A percentile compares a stretch with the other conserved stretches of the same genome.
These are phyloP conservation scores for Acanthococcus lagerstroemiae DNA, from an alignment of 2,888 invertebrate species.

Conservation along the genomic window DNA sequence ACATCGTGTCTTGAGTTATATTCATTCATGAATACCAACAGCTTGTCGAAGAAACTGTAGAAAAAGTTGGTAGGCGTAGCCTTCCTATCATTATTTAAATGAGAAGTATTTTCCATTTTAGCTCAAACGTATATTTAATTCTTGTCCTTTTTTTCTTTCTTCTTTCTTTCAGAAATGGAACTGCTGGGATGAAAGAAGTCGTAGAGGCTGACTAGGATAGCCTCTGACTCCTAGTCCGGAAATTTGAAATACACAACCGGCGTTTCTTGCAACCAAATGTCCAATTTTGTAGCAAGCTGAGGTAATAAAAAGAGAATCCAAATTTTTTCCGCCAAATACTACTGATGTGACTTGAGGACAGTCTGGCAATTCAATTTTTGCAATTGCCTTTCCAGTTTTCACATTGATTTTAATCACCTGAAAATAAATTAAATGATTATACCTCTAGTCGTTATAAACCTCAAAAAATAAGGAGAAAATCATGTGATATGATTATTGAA, in stretches of 20 bases:
- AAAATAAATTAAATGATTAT: neutral
- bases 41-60: no score
- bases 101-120: no score
- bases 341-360: conserved; percentile 19
- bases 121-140: no score
- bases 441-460: neutral
- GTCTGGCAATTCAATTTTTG: conserved; percentile 18
- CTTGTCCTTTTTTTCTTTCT: conserved; percentile 95
- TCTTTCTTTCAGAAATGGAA: conserved; percentile 82
- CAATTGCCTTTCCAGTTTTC: conserved; percentile 2
- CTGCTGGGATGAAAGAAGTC: conserved; percentile 92
- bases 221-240: conserved; percentile 20
- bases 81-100: no score
- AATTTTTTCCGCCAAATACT: conserved; percentile 17
- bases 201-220: neutral
- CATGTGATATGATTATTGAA: no score
- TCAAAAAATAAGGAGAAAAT: no score
- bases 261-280: neutral
- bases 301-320: conserved; percentile 8
- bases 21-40: no score
- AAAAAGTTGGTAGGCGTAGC: no score
- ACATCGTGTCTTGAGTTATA: no score
- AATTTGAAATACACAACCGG: conserved; percentile 18
- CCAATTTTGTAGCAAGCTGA: neutral
- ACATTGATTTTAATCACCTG: conserved; percentile 19